Evolutionary conservation across 2,113 vertebrate species (phyloP), one percentile per base, ranked within the genome.

Genomic region (Upupa epops): DNA sequence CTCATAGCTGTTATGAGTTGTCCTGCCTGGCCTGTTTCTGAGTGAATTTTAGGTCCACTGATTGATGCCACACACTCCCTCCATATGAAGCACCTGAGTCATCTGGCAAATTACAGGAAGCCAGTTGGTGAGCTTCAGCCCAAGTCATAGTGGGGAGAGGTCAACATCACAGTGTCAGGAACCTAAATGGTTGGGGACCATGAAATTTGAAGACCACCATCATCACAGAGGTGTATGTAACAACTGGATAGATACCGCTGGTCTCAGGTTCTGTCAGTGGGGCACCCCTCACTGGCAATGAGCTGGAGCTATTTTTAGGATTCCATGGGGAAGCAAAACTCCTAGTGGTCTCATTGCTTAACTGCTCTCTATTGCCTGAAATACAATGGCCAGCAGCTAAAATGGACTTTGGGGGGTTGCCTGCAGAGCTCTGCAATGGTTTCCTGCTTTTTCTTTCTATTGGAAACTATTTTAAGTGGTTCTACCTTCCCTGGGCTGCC

Each of bases 391-490:
- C 79, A 82, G 83, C 51, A 89, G 74, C 51, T 89, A 36, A 95
- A 94, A 74, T 87, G 86, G 83, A 92, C 86, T 82, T 95, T 3
- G 18, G 79, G 56, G 72, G 82, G 79, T 49, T 92, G 66, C 58
- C 51, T 71, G 71, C 54, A 70, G 73, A 78, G 69, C 13, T 86
- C 58, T 66, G 5, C 79, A 96, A 92, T 93, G 26, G 77, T 69
- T 92, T 92, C 46, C 73, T 92, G 66, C 20, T 72, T 94, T 89
- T 94, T 72, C 66, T 72, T 86, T 92, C 80, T 75, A 79, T 76
- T 83, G 46, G 55, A 76, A 72, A 37, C 70, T 95, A 92, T 95
- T 96, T 96, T 88, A 90, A 86, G 88, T 74, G 42, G 28, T 74
- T 93, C 55, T 82, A 89, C 83, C 92, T 90, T 95, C 66, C 55